These are phyloP conservation scores for Otolemur garnettii DNA, from an alignment of 2,113 vertebrate species.

Conservation along the genomic window DNA sequence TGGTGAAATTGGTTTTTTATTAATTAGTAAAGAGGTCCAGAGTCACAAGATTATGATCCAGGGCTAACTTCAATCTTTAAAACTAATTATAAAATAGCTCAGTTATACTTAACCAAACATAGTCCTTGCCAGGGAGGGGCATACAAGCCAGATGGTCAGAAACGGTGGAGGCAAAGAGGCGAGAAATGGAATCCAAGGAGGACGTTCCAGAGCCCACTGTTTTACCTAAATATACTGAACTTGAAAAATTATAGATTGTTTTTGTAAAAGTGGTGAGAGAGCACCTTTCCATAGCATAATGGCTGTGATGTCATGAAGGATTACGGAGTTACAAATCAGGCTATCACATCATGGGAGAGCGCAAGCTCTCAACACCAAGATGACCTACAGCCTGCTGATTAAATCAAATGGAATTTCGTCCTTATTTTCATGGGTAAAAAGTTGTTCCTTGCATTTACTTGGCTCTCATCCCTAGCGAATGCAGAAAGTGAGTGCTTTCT, in stretches of 20 bases:
- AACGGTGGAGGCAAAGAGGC: not conserved
- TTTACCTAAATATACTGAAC: slow-evolving; percentile 47
- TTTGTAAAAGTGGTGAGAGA: not conserved
- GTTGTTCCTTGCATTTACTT: slow-evolving; percentile 84
- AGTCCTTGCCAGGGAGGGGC: not conserved
- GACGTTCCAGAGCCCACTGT: not conserved
- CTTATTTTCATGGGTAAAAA: slow-evolving; percentile 85
- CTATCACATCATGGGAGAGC: slow-evolving; percentile 73
- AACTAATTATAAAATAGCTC: slow-evolving; percentile 54
- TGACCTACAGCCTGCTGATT: slow-evolving; percentile 83
- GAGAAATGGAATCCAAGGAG: slow-evolving; percentile 39
- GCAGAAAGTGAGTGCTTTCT: slow-evolving; percentile 84
- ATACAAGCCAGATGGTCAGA: slow-evolving; percentile 5
- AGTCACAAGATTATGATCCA: slow-evolving; percentile 48
- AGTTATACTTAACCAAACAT: slow-evolving; percentile 59
- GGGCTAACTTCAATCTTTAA: slow-evolving; percentile 65
- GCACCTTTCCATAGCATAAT: slow-evolving; percentile 36
- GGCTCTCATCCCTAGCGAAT: slow-evolving; percentile 80
- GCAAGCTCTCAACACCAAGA: slow-evolving; percentile 80
- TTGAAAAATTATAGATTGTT: slow-evolving; percentile 46
- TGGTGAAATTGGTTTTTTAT: not conserved
- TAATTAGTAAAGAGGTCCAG: not conserved
- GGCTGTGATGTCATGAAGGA: slow-evolving; percentile 45
- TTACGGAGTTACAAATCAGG: slow-evolving; percentile 76
- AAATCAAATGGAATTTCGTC: slow-evolving; percentile 86